Evolutionary conservation across 2,888 invertebrate species (phyloP).

Genomic region (Petrolisthes manimaculis): DNA sequence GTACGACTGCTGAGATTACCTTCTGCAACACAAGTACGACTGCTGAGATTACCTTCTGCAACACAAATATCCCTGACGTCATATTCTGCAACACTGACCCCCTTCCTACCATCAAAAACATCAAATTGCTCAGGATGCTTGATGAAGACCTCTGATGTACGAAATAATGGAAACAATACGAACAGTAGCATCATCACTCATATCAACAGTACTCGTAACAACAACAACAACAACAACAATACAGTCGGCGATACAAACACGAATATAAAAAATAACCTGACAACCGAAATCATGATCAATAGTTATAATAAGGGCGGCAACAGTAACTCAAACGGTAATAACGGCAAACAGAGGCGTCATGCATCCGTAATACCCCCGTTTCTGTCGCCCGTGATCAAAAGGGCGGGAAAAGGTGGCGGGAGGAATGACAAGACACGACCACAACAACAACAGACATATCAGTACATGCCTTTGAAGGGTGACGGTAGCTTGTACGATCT

Average conservation of each 20-base stretch:
- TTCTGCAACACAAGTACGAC: too few relatives aligned
- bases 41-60: background rate
- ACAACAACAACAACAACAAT: background rate
- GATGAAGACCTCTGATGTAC: too few relatives aligned
- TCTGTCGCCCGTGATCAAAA: background rate
- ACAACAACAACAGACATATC: background rate
- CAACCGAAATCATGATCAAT: background rate
- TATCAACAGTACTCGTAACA: background rate
- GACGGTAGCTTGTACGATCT: slow-evolving; percentile 14
- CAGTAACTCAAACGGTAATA: background rate
- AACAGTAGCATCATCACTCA: background rate
- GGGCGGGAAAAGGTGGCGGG: background rate
- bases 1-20: too few relatives aligned
- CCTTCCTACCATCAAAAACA: too few relatives aligned
- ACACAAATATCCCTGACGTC: background rate
- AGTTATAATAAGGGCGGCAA: background rate
- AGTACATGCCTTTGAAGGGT: slow-evolving; percentile 6
- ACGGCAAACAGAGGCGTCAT: background rate
- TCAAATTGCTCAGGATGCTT: too few relatives aligned
- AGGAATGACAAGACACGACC: background rate
- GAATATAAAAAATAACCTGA: background rate
- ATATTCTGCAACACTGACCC: too few relatives aligned
- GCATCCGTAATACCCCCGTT: background rate
- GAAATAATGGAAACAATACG: background rate
- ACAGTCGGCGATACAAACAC: background rate